Evolutionary conservation across 1,140 invertebrate species (phyloP).

Genomic region (Ips typographus): DNA sequence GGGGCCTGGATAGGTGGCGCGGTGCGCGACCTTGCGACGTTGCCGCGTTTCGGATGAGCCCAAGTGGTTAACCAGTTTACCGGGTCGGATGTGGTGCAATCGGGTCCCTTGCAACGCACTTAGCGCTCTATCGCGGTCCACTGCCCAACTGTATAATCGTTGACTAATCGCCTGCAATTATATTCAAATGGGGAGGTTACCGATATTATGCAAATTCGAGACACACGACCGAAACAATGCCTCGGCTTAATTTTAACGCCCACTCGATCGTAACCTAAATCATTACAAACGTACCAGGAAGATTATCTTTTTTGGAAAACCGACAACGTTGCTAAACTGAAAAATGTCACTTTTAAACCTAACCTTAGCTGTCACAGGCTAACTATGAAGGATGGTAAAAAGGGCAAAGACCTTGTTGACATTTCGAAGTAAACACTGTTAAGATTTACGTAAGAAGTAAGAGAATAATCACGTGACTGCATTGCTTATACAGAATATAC

Average conservation of each 20-base stretch:
- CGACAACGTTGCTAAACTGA: no score
- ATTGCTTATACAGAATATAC: no score
- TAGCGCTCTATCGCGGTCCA: constrained; percentile 47
- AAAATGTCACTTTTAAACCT: no score
- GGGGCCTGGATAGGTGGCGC: no score
- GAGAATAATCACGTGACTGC: no score
- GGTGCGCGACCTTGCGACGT: no score
- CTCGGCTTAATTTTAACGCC: constrained; percentile 14
- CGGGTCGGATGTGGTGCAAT: constrained; percentile 43
- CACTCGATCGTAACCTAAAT: constrained; percentile 29
- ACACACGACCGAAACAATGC: constrained; percentile 34
- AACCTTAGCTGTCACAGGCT: no score
- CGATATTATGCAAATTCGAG: constrained; percentile 44
- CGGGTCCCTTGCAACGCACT: constrained; percentile 40
- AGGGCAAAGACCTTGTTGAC: no score
- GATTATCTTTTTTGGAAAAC: no score
- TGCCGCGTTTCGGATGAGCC: constrained; percentile 14
- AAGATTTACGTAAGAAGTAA: no score
- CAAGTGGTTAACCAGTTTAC: constrained; percentile 36
- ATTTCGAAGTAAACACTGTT: no score
- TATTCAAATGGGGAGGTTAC: constrained; percentile 45
- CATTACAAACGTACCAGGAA: neutral
- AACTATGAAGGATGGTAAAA: no score
- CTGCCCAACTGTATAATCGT: constrained; percentile 49
- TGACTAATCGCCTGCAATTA: constrained; percentile 50